Conservation (phyloP, 2,797 vertebrate species). For the Periparus ater region DNA sequence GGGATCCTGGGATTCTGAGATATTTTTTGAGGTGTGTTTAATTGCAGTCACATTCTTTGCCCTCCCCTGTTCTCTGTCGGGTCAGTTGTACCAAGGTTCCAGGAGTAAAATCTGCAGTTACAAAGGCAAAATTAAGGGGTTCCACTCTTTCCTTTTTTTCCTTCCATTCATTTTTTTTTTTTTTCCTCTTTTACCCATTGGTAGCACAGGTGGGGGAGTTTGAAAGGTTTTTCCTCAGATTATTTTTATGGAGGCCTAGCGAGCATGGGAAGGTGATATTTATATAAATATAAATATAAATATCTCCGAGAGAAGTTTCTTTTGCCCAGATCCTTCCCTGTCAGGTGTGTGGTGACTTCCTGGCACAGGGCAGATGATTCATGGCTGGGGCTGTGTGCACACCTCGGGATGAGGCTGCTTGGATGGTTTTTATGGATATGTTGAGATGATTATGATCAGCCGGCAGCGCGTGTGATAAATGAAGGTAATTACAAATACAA, state of each 20-base stretch:
- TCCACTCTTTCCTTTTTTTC: accelerated
- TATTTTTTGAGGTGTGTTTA: neutral
- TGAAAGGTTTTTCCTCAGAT: neutral
- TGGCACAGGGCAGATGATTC: neutral
- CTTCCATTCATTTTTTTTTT: neutral
- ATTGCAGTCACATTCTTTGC: neutral
- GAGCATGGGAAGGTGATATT: neutral
- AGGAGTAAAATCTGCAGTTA: neutral
- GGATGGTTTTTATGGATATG: neutral
- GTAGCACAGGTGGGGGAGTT: no score
- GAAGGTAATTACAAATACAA: slow-evolving; percentile 43
- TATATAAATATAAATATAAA: no score
- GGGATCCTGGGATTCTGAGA: neutral
- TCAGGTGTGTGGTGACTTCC: neutral
- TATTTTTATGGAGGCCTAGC: neutral
- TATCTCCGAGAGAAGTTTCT: neutral
- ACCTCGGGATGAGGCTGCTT: neutral
- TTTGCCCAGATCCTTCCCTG: neutral
- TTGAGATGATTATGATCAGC: slow-evolving; percentile 19
- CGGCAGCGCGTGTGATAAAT: slow-evolving; percentile 42
- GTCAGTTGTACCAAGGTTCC: neutral
- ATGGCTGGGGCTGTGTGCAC: neutral
- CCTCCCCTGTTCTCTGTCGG: neutral
- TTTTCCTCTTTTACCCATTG: neutral
- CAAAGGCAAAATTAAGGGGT: neutral